Evolutionary conservation across 2,888 invertebrate species (phyloP).

Genomic region (Leucophenga montana): DNA sequence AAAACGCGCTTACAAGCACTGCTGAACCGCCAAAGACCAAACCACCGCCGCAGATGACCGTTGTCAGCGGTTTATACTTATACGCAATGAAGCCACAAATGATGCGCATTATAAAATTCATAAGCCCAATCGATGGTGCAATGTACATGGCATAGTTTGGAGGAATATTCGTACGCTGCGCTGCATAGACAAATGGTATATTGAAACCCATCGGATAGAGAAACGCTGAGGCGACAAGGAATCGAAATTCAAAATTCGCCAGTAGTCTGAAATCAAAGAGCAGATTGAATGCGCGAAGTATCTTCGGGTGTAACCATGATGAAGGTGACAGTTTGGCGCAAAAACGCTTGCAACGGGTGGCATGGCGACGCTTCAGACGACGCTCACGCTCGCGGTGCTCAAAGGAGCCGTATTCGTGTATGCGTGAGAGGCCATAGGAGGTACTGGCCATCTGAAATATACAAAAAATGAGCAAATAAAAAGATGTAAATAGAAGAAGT

Average conservation of each 20-base stretch:
- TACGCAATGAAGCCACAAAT: slow-evolving; percentile 61
- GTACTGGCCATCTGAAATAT: slow-evolving; percentile 44
- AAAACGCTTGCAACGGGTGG: background rate
- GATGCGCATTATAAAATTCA: slow-evolving; percentile 77
- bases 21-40: slow-evolving; percentile 73
- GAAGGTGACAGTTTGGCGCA: slow-evolving; percentile 30
- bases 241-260: slow-evolving; percentile 61
- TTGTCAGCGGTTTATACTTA: slow-evolving; percentile 50
- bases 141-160: slow-evolving; percentile 40
- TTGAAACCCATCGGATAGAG: slow-evolving; percentile 84
- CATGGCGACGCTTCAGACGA: background rate
- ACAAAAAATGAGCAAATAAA: background rate
- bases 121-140: slow-evolving; percentile 78
- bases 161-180: slow-evolving; percentile 73
- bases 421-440: slow-evolving; percentile 47
- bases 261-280: slow-evolving; percentile 63
- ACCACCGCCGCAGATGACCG: slow-evolving; percentile 59
- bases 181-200: slow-evolving; percentile 83
- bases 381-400: background rate
- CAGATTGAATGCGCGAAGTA: slow-evolving; percentile 45
- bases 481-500: too few relatives aligned
- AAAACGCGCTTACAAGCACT: slow-evolving; percentile 80
- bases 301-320: slow-evolving; percentile 49
- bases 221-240: slow-evolving; percentile 75
- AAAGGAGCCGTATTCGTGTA: slow-evolving; percentile 40